A percentile compares a stretch with the other conserved stretches of the same genome.
Evolutionary conservation across 2,888 invertebrate species (phyloP).

Genomic region (Ectropis crepuscularia): DNA sequence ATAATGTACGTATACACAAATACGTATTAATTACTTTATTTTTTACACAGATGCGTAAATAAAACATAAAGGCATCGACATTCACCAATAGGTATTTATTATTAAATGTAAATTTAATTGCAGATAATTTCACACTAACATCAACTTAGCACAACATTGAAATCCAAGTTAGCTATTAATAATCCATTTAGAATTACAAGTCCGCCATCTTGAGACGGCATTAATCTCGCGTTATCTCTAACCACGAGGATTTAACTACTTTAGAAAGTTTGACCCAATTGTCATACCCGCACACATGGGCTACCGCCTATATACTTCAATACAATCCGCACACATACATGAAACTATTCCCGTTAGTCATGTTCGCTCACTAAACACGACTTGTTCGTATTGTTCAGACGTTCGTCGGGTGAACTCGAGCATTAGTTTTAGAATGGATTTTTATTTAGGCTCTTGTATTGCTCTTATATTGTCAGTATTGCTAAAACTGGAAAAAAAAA

Average conservation of each 20-base stretch:
- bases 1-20: too few species aligned
- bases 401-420: conserved; percentile 41
- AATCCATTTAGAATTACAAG: conserved; percentile 17
- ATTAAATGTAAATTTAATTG: too few species aligned
- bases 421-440: neutral
- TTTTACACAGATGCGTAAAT: too few species aligned
- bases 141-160: neutral
- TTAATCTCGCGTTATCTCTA: conserved; percentile 33
- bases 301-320: neutral
- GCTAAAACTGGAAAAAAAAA: too few species aligned
- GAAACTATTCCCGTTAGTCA: conserved; percentile 18
- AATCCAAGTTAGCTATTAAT: conserved; percentile 14
- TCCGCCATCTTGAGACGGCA: conserved; percentile 26
- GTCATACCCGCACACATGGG: conserved; percentile 11
- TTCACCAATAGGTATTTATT: too few species aligned
- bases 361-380: conserved; percentile 19
- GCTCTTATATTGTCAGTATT: too few species aligned
- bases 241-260: conserved; percentile 27
- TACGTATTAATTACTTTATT: too few species aligned
- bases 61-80: too few species aligned
- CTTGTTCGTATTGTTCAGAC: conserved; percentile 40
- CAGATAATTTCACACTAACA: too few species aligned
- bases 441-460: neutral
- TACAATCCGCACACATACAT: neutral
- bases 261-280: conserved; percentile 41